phyloP scores from a whole-genome alignment of 1,140 invertebrate species.

The Saccostrea cuccullata region DNA sequence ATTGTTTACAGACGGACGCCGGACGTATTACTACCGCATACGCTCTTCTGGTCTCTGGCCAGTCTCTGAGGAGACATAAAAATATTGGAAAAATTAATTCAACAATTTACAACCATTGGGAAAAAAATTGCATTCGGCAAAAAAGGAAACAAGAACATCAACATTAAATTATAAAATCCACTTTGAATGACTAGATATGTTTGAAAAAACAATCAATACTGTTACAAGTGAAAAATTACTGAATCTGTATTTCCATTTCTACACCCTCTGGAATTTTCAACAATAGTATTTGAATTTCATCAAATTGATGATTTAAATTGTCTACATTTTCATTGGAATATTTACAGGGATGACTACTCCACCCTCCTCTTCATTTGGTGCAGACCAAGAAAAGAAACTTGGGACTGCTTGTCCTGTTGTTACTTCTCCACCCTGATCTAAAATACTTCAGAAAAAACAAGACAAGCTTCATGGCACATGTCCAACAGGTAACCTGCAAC shows the following conservation, averaged over 20 bases:
- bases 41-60: too few species aligned
- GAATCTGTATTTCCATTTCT: neutral
- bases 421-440: slow-evolving; percentile 43
- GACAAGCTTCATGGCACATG: slow-evolving; percentile 50
- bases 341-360: slow-evolving; percentile 33
- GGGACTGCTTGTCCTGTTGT: slow-evolving; percentile 29
- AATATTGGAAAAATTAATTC: too few species aligned
- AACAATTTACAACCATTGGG: too few species aligned
- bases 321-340: neutral
- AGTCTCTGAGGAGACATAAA: too few species aligned
- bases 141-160: neutral
- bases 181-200: neutral
- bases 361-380: slow-evolving; percentile 36
- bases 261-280: neutral
- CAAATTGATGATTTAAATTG: neutral
- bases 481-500: slow-evolving; percentile 47
- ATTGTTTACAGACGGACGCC: too few species aligned
- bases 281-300: neutral
- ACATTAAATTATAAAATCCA: neutral
- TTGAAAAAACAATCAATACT: neutral
- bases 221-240: neutral
- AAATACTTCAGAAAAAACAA: slow-evolving; percentile 22
- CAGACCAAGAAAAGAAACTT: slow-evolving; percentile 51
- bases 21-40: too few species aligned
- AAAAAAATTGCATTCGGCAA: neutral